Evolutionary conservation across 2,888 invertebrate genomes (phyloP), one percentile per base, ranked within the genome.

Genomic region (Drosophila recens): DNA sequence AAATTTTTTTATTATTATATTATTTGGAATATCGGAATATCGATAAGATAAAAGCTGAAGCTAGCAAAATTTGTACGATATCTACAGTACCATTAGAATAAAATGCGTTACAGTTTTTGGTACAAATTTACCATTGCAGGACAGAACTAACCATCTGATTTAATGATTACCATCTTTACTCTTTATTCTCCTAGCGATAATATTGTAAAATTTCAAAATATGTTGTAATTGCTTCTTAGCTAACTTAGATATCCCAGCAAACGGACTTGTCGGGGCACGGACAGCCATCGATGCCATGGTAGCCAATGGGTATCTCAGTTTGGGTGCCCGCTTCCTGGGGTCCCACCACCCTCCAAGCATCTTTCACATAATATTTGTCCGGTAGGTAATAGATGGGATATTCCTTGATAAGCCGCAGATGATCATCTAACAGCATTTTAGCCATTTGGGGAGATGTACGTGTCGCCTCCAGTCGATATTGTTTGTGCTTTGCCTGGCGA

Each of bases 211-310:
- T 30, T n/a, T 5, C 10, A 11, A 3, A 40, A 27, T 8, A 9
- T 10, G 34, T 13, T 13, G 34, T 13, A 8, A 45, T 62, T 23
- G 11, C 17, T 45, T 1, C 0, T 17, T n/a, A 13, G 6, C 17
- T n/a, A 15, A 8, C 3, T 11, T 75, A 75, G 0, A 90, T 45
- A 56, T 89, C 87, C 72, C 83, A 89, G 73, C 85, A 85, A 15
- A 72, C 67, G 1, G 51, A 38, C 48, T 86, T 86, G 0, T 87
- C 58, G 0, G 42, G 23, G 52, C 85, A 86, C 8, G 85, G 89
- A 56, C 85, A 86, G 2, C 87, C 90, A 17, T 87, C 85, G 66
- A 89, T 42, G 34, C 85, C 90, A 11, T 56, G 83, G 6, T 11
- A 48, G 23, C 89, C 85, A 13, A 89, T 65, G 0, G 40, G 49